These are phyloP conservation scores for Stichodactyla helianthus DNA, from an alignment of 64 coral and sea anemone species.

Conservation along the genomic window DNA sequence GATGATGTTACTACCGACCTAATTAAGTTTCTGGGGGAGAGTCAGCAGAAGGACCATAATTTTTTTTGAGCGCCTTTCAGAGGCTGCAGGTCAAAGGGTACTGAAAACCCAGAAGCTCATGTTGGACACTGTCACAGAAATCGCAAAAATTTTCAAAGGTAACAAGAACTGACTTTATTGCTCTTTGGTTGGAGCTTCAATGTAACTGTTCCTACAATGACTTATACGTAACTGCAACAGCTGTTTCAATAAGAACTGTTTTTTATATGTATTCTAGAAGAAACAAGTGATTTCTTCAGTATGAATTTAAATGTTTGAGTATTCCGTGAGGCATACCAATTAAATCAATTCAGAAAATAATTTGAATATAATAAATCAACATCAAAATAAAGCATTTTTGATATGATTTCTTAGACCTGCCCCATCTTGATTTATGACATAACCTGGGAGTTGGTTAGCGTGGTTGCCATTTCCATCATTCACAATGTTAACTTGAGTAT, in stretches of 20 bases:
- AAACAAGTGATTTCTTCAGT: neutral
- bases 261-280: neutral
- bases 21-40: neutral
- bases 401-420: neutral
- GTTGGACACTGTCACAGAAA: conserved; percentile 30
- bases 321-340: neutral
- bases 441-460: neutral
- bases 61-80: conserved; percentile 43
- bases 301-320: neutral
- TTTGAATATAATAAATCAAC: neutral
- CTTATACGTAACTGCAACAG: too few species aligned
- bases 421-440: conserved; percentile 30
- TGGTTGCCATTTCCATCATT: conserved; percentile 8
- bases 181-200: neutral
- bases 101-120: conserved; percentile 41
- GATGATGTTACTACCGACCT: neutral
- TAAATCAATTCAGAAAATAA: neutral
- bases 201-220: neutral
- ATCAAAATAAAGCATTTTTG: conserved; percentile 1
- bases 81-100: conserved; percentile 30
- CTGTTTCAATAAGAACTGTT: too few species aligned
- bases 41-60: conserved; percentile 1
- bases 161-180: neutral
- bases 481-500: neutral
- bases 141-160: conserved; percentile 50